Evolutionary conservation across 2,888 invertebrate species (phyloP).

Genomic region (Melipona bicolor): DNA sequence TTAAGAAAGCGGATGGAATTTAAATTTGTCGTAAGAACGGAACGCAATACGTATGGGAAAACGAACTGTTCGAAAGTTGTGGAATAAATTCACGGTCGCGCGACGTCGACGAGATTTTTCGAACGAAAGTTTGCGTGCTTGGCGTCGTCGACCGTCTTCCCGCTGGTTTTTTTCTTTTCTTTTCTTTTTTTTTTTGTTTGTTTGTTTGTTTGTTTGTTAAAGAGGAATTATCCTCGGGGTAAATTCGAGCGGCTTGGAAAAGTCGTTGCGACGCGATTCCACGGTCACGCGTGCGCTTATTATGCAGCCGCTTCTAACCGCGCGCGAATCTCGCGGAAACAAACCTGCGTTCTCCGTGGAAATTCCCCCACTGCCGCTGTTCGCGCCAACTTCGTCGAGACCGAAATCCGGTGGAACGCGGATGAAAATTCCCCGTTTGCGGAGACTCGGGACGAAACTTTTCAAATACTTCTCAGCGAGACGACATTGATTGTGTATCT

Average conservation of each 20-base stretch:
- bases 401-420: too few relatives aligned
- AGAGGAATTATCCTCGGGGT: slow-evolving; percentile 19
- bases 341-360: not conserved
- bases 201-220: not conserved
- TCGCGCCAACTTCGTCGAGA: too few relatives aligned
- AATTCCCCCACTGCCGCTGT: not conserved
- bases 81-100: slow-evolving; percentile 48
- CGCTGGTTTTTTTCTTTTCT: not conserved
- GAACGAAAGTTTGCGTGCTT: slow-evolving; percentile 47
- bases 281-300: slow-evolving; percentile 14
- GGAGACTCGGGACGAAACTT: too few relatives aligned
- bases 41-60: slow-evolving; percentile 41
- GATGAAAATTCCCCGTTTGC: too few relatives aligned
- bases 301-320: slow-evolving; percentile 3
- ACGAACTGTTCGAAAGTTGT: slow-evolving; percentile 46
- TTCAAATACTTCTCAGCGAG: too few relatives aligned
- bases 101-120: slow-evolving; percentile 19
- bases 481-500: too few relatives aligned
- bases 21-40: slow-evolving; percentile 49
- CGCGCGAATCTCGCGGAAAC: slow-evolving; percentile 4
- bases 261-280: not conserved
- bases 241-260: slow-evolving; percentile 10
- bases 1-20: slow-evolving; percentile 59
- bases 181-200: not conserved
- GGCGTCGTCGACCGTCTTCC: not conserved